Evolutionary conservation across 2,888 invertebrate species (phyloP).

Genomic region (Andrena bucephala): DNA sequence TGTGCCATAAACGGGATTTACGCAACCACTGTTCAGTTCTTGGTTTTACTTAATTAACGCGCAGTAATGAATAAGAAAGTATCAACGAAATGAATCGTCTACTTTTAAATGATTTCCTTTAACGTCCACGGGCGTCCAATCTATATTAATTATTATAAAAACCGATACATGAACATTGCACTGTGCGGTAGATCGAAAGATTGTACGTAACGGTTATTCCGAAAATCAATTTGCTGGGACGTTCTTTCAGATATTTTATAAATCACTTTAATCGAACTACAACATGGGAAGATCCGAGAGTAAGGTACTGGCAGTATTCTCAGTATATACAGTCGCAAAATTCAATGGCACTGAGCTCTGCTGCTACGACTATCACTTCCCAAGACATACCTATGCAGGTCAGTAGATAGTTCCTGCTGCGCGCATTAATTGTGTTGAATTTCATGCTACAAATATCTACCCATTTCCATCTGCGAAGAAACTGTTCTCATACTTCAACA

Average conservation of each 20-base stretch:
- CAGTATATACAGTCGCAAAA: conserved; percentile 81
- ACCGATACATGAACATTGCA: background rate
- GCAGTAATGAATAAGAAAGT: conserved; percentile 2
- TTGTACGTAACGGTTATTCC: background rate
- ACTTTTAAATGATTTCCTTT: conserved; percentile 2
- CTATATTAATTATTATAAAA: conserved; percentile 9
- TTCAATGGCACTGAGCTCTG: conserved; percentile 83
- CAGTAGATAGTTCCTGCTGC: conserved; percentile 71
- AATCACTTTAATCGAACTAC: conserved; percentile 91
- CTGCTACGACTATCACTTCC: conserved; percentile 86
- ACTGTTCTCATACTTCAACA: conserved; percentile 21
- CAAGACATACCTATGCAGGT: conserved; percentile 89
- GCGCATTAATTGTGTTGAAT: conserved; percentile 20
- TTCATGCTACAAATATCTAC: conserved; percentile 15
- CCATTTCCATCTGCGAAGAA: background rate
- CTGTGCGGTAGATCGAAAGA: background rate
- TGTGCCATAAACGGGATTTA: conserved; percentile 24
- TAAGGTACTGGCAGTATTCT: conserved; percentile 86
- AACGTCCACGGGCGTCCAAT: too few relatives aligned
- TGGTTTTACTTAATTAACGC: background rate
- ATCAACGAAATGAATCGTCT: background rate
- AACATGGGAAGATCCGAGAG: conserved; percentile 92
- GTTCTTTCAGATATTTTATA: conserved; percentile 89
- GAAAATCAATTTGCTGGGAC: conserved; percentile 2
- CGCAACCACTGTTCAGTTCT: conserved; percentile 23